Evolutionary conservation across 2,797 vertebrate genomes (phyloP).

Genomic region (Pangasius mekongensis): DNA sequence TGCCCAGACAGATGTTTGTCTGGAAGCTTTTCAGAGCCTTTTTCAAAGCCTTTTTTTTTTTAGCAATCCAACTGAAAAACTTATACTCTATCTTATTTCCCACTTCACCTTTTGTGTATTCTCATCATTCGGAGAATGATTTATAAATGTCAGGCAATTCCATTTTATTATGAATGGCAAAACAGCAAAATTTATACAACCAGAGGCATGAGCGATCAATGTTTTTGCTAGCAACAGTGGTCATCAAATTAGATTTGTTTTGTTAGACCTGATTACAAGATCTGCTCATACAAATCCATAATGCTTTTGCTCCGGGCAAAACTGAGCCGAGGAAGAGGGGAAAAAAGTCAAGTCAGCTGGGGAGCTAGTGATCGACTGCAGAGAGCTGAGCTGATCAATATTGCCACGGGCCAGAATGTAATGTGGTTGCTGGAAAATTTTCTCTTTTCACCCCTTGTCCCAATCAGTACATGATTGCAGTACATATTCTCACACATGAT

Average conservation of each 20-base stretch:
- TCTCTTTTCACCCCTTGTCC: conserved; percentile 63
- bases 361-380: conserved; percentile 70
- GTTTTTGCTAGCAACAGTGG: conserved; percentile 68
- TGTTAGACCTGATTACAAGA: conserved; percentile 77
- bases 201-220: conserved; percentile 68
- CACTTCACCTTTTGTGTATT: conserved; percentile 50
- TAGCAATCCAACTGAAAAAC: conserved; percentile 63
- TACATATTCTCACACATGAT: conserved; percentile 37
- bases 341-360: conserved; percentile 62
- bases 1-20: conserved; percentile 51
- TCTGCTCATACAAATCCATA: conserved; percentile 68
- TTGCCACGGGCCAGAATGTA: conserved; percentile 69
- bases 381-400: conserved; percentile 70
- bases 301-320: conserved; percentile 65
- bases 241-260: conserved; percentile 78
- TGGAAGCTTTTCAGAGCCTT: conserved; percentile 47
- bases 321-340: conserved; percentile 60
- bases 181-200: conserved; percentile 55
- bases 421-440: conserved; percentile 72
- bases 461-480: conserved; percentile 5
- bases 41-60: conserved; percentile 22
- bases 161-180: conserved; percentile 57
- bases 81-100: conserved; percentile 45
- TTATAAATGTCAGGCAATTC: conserved; percentile 53
- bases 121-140: conserved; percentile 46